Conservation (phyloP, 2,113 vertebrate species). For the Poeciliopsis retropinna region DNA sequence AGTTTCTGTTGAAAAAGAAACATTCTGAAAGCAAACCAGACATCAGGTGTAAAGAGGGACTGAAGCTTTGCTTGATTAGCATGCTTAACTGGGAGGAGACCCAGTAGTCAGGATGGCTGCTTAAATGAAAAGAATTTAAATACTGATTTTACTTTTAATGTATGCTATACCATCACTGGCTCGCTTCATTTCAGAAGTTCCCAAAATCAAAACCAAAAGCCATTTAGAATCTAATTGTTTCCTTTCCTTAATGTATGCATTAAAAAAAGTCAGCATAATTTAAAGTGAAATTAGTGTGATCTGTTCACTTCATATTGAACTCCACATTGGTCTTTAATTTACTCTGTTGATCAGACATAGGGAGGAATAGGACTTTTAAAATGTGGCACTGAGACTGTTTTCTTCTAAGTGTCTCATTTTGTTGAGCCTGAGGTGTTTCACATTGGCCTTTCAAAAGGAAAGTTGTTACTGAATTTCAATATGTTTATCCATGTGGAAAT, state of each 20-base stretch:
- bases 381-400: not conserved
- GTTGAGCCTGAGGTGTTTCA: not conserved
- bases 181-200: not conserved
- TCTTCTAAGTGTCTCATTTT: not conserved
- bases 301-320: not conserved
- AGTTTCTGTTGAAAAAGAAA: conserved; percentile 8
- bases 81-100: not conserved
- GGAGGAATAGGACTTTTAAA: not conserved
- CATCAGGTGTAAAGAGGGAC: not conserved
- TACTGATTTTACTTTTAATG: not conserved
- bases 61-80: not conserved
- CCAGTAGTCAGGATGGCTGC: not conserved
- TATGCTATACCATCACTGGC: not conserved
- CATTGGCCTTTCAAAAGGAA: not conserved
- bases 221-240: not conserved
- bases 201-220: not conserved
- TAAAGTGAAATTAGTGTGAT: not conserved
- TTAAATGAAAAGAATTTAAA: conserved; percentile 6
- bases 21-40: conserved; percentile 22
- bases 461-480: not conserved
- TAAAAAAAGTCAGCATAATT: not conserved
- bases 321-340: not conserved
- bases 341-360: not conserved
- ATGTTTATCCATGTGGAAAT: not conserved
- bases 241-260: not conserved